Base-by-base conservation (phyloP, 2,113 vertebrate species). In the Ageneiosus marmoratus region DNA sequence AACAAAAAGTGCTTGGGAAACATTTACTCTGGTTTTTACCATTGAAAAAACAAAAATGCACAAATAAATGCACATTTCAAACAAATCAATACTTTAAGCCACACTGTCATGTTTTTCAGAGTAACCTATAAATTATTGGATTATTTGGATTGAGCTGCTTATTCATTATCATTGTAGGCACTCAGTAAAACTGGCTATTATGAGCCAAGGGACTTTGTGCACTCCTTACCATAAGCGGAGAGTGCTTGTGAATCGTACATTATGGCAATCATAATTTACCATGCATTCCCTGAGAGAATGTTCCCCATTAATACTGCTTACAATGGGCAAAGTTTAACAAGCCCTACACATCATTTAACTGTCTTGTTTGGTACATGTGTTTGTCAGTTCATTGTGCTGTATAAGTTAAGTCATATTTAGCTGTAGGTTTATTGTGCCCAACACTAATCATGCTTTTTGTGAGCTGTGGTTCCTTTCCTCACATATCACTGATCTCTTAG, bases 251-350 rank as follows among this genome's bases (percentile, higher is more conserved):
- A 83, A 77, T 79, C 78, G 82, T 75, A 83, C 80, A 84, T 88
- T 79, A 86, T 78, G 29, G 56, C 60, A 75, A 77, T 86, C 65
- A 76, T 88, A 86, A 88, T 84, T 86, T 84, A 84, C 32, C 44
- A 58, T 69, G 48, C 62, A 56, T 50, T 81, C 82, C 79, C 82
- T 44, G 56, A 75, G 81, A 69, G 87, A 79, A 84, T 79, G 81
- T 74, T 80, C 44, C 79, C 79, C 53, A 84, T 84, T 79, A 81
- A 80, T 58, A 46, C 69, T 79, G 41, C 65, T 82, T 76, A 84
- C 75, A 82, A 84, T 74, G 58, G 83, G 77, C 65, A 65, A 51
- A 56, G 48, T 80, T 82, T 77, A 84, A 82, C 86, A 82, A 76
- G 75, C 86, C 27, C 58, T 79, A 73, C 70, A 48, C 46, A 75